Evolutionary conservation across 2,113 vertebrate species (phyloP).

Genomic region (Spilogale gracilis): DNA sequence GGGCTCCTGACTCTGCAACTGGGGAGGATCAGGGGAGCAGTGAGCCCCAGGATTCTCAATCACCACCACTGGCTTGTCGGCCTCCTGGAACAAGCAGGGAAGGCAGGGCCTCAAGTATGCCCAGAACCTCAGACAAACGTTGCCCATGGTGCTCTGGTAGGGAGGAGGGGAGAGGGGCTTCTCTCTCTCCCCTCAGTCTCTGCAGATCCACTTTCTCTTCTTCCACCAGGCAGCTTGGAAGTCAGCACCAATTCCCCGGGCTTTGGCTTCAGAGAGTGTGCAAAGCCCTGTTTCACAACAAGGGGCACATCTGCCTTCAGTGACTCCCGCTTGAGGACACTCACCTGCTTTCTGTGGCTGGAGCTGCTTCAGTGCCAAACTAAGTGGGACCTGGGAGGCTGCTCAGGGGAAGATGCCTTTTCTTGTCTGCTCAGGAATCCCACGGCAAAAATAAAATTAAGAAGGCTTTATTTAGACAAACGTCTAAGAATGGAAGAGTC

Average conservation of each 20-base stretch:
- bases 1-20: background rate
- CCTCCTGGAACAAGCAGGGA: constrained; percentile 76
- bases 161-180: background rate
- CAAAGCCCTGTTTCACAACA: background rate
- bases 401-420: background rate
- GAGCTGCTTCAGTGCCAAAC: background rate
- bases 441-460: constrained; percentile 38
- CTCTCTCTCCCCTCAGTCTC: constrained; percentile 27
- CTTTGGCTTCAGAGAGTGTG: background rate
- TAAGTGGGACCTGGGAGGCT: background rate
- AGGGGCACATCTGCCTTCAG: background rate
- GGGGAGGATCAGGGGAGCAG: constrained; percentile 15
- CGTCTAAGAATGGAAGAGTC: background rate
- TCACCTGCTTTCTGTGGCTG: background rate
- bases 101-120: constrained; percentile 72
- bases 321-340: background rate
- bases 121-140: constrained; percentile 81
- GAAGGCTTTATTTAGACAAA: constrained; percentile 34
- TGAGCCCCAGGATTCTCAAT: constrained; percentile 19
- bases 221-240: background rate
- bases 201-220: constrained; percentile 52
- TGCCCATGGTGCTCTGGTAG: constrained; percentile 84
- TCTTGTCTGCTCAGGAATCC: constrained; percentile 70
- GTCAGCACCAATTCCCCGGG: constrained; percentile 39
- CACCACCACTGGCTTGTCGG: constrained; percentile 37